phyloP scores from a whole-genome alignment of 1,140 invertebrate species.

The Archivesica marissinica region DNA sequence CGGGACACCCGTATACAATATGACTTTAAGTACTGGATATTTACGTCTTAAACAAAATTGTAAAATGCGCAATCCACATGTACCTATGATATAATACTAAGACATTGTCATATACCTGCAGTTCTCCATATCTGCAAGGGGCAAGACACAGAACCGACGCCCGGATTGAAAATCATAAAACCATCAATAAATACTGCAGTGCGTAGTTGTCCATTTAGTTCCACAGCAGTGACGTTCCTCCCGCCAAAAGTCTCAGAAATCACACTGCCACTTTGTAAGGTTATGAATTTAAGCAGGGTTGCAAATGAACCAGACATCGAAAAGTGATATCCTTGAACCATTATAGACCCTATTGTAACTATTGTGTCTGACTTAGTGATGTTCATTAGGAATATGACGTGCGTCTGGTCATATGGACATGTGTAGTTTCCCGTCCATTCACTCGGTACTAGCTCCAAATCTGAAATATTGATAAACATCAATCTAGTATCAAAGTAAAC shows the following conservation, averaged over 20 bases:
- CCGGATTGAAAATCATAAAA: constrained; percentile 25
- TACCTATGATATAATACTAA: too few species aligned
- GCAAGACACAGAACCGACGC: neutral
- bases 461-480: neutral
- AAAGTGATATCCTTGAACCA: constrained; percentile 5
- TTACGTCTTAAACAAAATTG: too few species aligned
- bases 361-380: constrained; percentile 52
- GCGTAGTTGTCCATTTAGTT: constrained; percentile 21
- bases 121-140: constrained; percentile 34
- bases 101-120: constrained; percentile 25
- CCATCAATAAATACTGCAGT: constrained; percentile 39
- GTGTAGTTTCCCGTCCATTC: constrained; percentile 61
- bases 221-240: constrained; percentile 30
- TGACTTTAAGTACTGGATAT: too few species aligned
- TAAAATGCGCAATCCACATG: too few species aligned
- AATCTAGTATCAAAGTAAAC: too few species aligned
- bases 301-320: constrained; percentile 47
- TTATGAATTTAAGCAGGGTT: constrained; percentile 3
- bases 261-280: constrained; percentile 24
- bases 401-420: constrained; percentile 14
- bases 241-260: constrained; percentile 21
- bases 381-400: constrained; percentile 41
- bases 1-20: too few species aligned
- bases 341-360: constrained; percentile 12
- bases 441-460: constrained; percentile 25